Percentiles rank a stretch among this genome's conserved stretches.
Conservation (phyloP, 2,888 invertebrate genomes). For the Rutpela maculata region DNA sequence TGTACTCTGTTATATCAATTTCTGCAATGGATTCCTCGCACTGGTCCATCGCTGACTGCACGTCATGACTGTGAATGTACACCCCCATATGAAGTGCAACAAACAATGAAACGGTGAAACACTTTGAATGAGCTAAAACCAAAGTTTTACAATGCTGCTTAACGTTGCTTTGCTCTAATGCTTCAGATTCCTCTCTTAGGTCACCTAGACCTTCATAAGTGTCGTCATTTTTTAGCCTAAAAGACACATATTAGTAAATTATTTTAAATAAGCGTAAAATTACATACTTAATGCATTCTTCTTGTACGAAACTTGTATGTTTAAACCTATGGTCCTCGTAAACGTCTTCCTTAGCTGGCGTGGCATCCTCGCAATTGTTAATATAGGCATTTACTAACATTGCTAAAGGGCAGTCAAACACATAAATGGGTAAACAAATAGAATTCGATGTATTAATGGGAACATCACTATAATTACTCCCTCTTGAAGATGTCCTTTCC, state of each 20-base stretch:
- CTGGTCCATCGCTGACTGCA: slow-evolving; percentile 82
- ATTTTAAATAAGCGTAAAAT: slow-evolving; percentile 9
- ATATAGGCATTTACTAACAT: slow-evolving; percentile 77
- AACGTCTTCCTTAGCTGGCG: slow-evolving; percentile 71
- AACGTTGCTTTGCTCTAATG: slow-evolving; percentile 63
- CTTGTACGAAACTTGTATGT: slow-evolving; percentile 69
- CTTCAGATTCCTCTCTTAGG: slow-evolving; percentile 47
- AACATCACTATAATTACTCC: slow-evolving; percentile 70
- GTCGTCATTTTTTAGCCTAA: slow-evolving; percentile 71
- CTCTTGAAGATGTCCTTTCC: slow-evolving; percentile 66
- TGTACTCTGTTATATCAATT: slow-evolving; percentile 82
- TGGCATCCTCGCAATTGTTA: slow-evolving; percentile 61
- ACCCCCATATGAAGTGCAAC: slow-evolving; percentile 79
- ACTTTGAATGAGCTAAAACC: slow-evolving; percentile 78
- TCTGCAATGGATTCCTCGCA: slow-evolving; percentile 82
- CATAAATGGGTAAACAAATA: slow-evolving; percentile 77
- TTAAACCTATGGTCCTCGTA: slow-evolving; percentile 77
- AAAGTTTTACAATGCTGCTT: slow-evolving; percentile 78
- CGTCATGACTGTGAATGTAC: slow-evolving; percentile 78
- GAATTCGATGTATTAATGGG: slow-evolving; percentile 66
- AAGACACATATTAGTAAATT: slow-evolving; percentile 39
- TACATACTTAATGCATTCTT: slow-evolving; percentile 66
- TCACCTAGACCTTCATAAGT: slow-evolving; percentile 72
- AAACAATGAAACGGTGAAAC: slow-evolving; percentile 79
- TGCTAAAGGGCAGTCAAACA: slow-evolving; percentile 81